Evolutionary conservation across 2,113 vertebrate species (phyloP), one percentile per base, ranked within the genome.

Genomic region (Cephalopterus ornatus): DNA sequence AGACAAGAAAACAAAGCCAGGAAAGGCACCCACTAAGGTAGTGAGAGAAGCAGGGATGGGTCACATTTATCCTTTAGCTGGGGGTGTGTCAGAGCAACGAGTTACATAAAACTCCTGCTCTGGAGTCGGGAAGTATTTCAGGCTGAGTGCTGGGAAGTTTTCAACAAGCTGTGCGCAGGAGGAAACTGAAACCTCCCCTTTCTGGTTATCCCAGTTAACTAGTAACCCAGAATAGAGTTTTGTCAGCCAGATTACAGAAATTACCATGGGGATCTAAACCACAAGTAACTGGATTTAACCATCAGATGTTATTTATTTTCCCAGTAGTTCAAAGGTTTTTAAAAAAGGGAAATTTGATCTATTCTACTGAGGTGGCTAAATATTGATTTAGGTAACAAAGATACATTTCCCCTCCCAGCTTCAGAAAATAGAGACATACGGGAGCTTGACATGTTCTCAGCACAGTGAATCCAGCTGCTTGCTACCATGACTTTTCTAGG

Each of bases 91-190:
- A 91, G 55, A 85, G 74, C 77, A 92, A n/a, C 21, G 5, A 85
- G 91, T 96, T 96, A 92, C 83, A 95, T 91, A 96, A 94, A 95
- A 53, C 67, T 19, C 12, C 84, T 56, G 73, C 88, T 75, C 88
- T 3, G 4, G 61, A 92, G 78, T 77, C 79, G 77, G 95, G 91
- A 95, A 96, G 58, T n/a, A 28, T 94, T 93, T 92, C 82, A 35
- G 93, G 70, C 84, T 89, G 3, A 75, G 72, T 5, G 74, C 90
- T 47, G 67, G 76, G 58, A 78, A 94, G 77, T 91, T 93, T 95
- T 94, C 82, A 93, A 66, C 76, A 65, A 80, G 89, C 89, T 71
- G 44, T 11, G 11, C 1, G 6, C 65, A 87, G 82, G 82, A 95
- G 88, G 61, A 56, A 94, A 72, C 30, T 12, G 77, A 93, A 91